Percentiles rank a stretch among this genome's conserved stretches.
These are phyloP conservation scores for Cheilinus undulatus DNA, from an alignment of 2,113 vertebrate genomes.

Conservation along the genomic window DNA sequence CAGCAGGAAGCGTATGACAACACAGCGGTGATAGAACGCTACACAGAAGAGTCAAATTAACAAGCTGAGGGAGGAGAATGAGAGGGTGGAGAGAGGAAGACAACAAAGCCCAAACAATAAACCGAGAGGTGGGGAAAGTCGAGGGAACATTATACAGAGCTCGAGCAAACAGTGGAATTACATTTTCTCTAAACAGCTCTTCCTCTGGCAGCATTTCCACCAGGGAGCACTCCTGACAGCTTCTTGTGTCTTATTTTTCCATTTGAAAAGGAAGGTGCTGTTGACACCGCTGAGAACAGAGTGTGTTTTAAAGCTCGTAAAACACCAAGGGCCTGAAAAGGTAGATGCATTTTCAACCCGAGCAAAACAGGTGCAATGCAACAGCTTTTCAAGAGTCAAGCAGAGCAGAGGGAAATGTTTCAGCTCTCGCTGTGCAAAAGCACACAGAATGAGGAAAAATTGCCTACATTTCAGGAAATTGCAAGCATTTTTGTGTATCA, in stretches of 20 bases:
- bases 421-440: not conserved
- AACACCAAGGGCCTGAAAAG: constrained; percentile 35
- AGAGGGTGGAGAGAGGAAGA: constrained; percentile 39
- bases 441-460: constrained; percentile 15
- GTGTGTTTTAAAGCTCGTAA: constrained; percentile 49
- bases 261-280: constrained; percentile 46
- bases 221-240: constrained; percentile 51
- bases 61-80: constrained; percentile 46
- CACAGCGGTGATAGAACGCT: constrained; percentile 27
- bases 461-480: constrained; percentile 35
- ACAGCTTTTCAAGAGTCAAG: constrained; percentile 28
- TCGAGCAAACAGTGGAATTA: constrained; percentile 49
- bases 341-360: constrained; percentile 22
- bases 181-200: constrained; percentile 51
- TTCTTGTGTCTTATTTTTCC: constrained; percentile 50
- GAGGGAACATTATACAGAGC: constrained; percentile 38
- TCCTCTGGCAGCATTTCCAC: constrained; percentile 48
- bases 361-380: constrained; percentile 30
- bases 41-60: constrained; percentile 68
- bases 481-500: not conserved
- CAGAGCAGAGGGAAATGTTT: constrained; percentile 23
- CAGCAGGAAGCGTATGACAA: constrained; percentile 46
- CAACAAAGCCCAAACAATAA: constrained; percentile 61
- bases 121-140: constrained; percentile 33
- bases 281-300: constrained; percentile 51